phyloP scores from a whole-genome alignment of 2,113 vertebrate species.

The Lophotis ruficrista region DNA sequence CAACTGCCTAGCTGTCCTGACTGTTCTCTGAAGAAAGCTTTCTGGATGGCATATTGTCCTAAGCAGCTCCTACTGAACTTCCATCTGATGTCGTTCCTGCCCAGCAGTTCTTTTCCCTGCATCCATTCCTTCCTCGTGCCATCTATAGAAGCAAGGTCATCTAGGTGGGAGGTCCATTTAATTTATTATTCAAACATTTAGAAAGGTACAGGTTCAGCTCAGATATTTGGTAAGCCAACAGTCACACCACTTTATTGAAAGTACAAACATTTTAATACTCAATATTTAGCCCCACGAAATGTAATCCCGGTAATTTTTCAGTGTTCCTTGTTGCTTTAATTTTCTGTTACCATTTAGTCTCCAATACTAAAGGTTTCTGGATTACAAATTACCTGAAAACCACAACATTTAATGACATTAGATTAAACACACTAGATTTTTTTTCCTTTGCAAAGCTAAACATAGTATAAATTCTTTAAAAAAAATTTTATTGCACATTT shows the following conservation, averaged over 20 bases:
- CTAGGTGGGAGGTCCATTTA: constrained; percentile 24
- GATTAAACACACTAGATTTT: constrained; percentile 40
- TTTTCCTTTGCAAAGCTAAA: constrained; percentile 56
- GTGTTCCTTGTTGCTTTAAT: constrained; percentile 29
- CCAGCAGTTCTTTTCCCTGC: neutral
- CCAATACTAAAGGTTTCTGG: constrained; percentile 48
- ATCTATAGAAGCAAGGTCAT: neutral
- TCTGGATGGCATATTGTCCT: neutral
- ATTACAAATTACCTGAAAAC: constrained; percentile 72
- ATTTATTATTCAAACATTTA: constrained; percentile 12
- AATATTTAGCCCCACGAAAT: constrained; percentile 22
- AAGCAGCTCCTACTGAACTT: neutral
- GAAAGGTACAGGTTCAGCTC: neutral
- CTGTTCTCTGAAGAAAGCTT: neutral
- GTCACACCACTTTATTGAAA: constrained; percentile 14
- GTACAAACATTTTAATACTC: constrained; percentile 33
- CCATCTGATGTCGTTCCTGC: neutral
- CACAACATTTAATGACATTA: constrained; percentile 67
- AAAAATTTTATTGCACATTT: constrained; percentile 63
- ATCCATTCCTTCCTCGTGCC: neutral
- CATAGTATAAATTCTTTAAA: constrained; percentile 47
- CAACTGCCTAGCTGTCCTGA: neutral
- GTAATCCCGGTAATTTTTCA: constrained; percentile 46
- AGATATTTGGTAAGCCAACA: neutral
- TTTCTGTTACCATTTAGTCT: constrained; percentile 21